Evolutionary conservation across 1,140 invertebrate species (phyloP), one percentile per base, ranked within the genome.

Genomic region (Pseudachorutes palmiensis): DNA sequence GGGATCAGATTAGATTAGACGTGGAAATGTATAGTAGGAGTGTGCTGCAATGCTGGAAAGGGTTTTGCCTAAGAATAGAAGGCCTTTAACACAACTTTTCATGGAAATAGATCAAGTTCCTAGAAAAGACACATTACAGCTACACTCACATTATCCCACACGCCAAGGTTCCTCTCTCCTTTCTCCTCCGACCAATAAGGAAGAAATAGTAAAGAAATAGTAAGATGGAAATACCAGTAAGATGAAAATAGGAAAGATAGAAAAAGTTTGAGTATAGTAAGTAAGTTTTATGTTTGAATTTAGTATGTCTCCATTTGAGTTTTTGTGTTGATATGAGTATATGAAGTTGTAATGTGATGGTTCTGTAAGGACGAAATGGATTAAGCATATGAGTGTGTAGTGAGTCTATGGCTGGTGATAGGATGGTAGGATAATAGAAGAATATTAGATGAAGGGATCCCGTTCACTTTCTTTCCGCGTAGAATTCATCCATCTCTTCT

Each of bases 1-100:
- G 51, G 24, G 24, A 55, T 14, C 14, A 19, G 51, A 55, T 55
- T 55, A 55, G 51, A 55, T 55, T 55, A 55, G 14, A 55, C 51
- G 3, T 5, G 36, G 36, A 41, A 41, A 41, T 41, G 36, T 41
- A 41, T 41, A 41, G 36, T 19, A 9, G 5, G 19, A 41, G 36
- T 5, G 5, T 41, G n/a, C n/a, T n/a, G n/a, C n/a, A n/a, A n/a
- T n/a, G n/a, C n/a, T n/a, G n/a, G n/a, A n/a, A n/a, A n/a, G n/a
- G n/a, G n/a, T 41, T 41, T 41, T 41, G 5, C 19, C 36, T 41
- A 5, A 9, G 5, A 41, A 5, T 41, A 9, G 19, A 41, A 5
- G 36, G 5, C 19, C 36, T 19, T 41, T 41, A n/a, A 41, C 19
- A 5, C 36, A 9, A 41, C 36, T 41, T 5, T 5, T 19, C 19